These are phyloP conservation scores for Drosophila kohkoa DNA, from an alignment of 1,140 invertebrate species.

Conservation along the genomic window DNA sequence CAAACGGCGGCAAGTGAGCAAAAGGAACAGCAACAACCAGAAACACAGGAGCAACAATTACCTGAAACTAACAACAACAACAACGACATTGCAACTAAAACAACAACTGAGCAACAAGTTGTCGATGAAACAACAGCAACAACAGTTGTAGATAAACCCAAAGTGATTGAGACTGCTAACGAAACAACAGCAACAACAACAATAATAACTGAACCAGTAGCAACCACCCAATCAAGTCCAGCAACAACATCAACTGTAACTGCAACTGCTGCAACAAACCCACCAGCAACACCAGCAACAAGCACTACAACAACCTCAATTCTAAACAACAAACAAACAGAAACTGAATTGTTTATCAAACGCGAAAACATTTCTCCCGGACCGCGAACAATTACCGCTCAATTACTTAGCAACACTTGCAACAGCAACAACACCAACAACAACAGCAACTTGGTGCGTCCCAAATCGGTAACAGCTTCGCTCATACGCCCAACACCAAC, in stretches of 20 bases:
- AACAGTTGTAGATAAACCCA: conserved; percentile 46
- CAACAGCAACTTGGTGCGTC: conserved; percentile 52
- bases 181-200: conserved; percentile 41
- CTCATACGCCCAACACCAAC: conserved; percentile 66
- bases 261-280: conserved; percentile 35
- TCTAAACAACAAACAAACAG: conserved; percentile 37
- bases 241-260: conserved; percentile 17
- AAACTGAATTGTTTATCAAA: conserved; percentile 55
- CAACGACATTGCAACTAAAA: conserved; percentile 33
- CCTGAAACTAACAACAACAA: conserved; percentile 41
- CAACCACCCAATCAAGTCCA: conserved; percentile 24
- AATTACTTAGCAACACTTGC: conserved; percentile 45
- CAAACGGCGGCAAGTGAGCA: conserved; percentile 82
- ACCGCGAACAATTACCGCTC: conserved; percentile 68
- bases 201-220: conserved; percentile 14
- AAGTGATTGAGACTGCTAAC: conserved; percentile 49
- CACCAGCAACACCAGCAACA: conserved; percentile 43
- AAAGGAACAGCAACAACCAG: conserved; percentile 57
- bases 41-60: conserved; percentile 44
- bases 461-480: conserved; percentile 83
- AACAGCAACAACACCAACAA: conserved; percentile 24
- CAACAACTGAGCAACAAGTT: conserved; percentile 33
- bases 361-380: conserved; percentile 67
- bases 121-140: conserved; percentile 27
- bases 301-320: conserved; percentile 27